Conservation (phyloP, 2,797 vertebrate genomes). For the Cottoperca gobio region DNA sequence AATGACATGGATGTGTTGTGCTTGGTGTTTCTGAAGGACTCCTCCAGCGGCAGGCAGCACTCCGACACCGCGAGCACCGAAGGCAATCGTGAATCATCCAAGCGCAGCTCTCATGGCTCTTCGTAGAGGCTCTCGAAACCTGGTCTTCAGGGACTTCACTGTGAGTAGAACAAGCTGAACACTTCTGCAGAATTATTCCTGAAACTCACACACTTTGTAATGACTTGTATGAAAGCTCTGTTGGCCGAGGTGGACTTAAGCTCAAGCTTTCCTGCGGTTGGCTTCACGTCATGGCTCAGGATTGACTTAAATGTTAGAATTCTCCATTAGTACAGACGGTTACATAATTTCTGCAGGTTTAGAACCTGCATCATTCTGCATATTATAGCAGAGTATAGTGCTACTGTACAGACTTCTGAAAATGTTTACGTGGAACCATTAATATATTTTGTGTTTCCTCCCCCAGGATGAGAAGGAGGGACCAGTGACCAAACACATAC, state of each 20-base stretch:
- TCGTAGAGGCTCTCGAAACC: conserved; percentile 96
- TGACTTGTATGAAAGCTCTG: conserved; percentile 22
- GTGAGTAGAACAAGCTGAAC: conserved; percentile 82
- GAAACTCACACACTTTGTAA: neutral
- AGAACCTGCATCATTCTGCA: neutral
- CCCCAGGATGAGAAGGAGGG: conserved; percentile 98
- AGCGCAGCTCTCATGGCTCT: conserved; percentile 99
- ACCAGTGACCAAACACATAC: conserved; percentile 99
- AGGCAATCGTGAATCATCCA: conserved; percentile 98
- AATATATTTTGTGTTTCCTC: conserved; percentile 21
- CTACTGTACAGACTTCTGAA: too few species aligned
- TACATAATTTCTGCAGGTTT: neutral
- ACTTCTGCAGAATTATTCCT: neutral
- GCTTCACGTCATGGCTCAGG: neutral
- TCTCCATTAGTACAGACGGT: neutral
- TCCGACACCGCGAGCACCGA: conserved; percentile 91
- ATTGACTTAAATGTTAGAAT: neutral
- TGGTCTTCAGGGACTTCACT: conserved; percentile 99
- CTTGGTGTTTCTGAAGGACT: conserved; percentile 82
- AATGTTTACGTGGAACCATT: neutral
- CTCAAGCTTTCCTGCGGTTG: conserved; percentile 1
- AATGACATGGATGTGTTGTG: conserved; percentile 8
- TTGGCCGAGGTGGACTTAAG: conserved; percentile 10
- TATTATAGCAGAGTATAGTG: neutral
- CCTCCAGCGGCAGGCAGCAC: conserved; percentile 86